A percentile compares a stretch with the other conserved stretches of the same genome.
These are phyloP conservation scores for Crioceris asparagi DNA, from an alignment of 2,888 invertebrate genomes.

Conservation along the genomic window DNA sequence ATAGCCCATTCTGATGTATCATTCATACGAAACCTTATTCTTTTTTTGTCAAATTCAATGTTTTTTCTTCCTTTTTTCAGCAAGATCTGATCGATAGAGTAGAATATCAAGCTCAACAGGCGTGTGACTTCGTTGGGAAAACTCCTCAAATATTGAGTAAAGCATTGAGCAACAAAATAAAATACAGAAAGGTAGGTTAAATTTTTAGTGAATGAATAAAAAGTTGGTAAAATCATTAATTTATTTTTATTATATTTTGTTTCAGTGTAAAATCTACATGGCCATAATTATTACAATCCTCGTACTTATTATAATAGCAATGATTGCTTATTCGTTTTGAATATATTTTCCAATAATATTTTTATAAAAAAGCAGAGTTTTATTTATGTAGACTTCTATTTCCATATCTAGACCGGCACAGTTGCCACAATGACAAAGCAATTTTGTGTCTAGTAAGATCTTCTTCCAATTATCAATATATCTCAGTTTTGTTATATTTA, in stretches of 20 bases:
- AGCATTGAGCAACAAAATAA: constrained; percentile 41
- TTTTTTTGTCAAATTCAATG: no score
- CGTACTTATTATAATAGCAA: constrained; percentile 31
- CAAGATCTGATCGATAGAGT: constrained; percentile 56
- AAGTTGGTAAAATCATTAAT: background rate
- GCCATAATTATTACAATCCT: constrained; percentile 29
- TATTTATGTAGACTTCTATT: no score
- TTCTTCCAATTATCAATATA: no score
- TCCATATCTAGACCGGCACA: no score
- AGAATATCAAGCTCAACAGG: constrained; percentile 54
- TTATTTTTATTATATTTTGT: constrained; percentile 18
- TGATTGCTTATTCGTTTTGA: no score
- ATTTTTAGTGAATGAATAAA: constrained; percentile 2
- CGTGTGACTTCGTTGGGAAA: constrained; percentile 46
- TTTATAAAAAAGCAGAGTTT: no score
- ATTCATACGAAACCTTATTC: no score
- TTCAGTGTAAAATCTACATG: constrained; percentile 39
- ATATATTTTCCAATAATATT: no score
- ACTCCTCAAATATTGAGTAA: constrained; percentile 45
- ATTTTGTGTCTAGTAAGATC: no score
- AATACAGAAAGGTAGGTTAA: constrained; percentile 42
- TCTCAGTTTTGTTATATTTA: no score
- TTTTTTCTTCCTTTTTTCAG: constrained; percentile 37
- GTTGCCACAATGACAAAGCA: no score
- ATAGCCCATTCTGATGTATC: no score